A percentile compares a stretch with the other conserved stretches of the same genome.
Conservation (phyloP, 2,797 vertebrate genomes). For the Muscicapa comitata region DNA sequence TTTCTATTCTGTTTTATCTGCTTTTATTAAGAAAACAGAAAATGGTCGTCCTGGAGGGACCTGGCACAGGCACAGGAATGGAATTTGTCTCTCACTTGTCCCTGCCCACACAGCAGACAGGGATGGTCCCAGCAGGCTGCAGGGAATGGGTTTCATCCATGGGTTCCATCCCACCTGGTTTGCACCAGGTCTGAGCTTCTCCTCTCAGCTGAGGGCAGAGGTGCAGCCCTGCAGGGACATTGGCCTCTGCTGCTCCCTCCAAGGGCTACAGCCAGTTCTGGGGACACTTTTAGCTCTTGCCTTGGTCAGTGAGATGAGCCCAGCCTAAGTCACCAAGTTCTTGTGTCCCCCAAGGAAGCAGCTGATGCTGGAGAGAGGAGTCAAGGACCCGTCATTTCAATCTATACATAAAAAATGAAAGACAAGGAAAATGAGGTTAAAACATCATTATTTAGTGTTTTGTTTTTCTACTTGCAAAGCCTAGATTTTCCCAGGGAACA, state of each 20-base stretch:
- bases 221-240: not conserved
- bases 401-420: rapidly evolving
- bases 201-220: not conserved
- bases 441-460: not conserved
- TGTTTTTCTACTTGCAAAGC: not conserved
- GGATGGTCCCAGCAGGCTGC: not conserved
- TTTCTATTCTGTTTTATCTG: not conserved
- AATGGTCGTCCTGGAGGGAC: not conserved
- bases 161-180: not conserved
- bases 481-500: not conserved
- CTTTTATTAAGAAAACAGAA: not conserved
- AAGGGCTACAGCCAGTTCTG: rapidly evolving
- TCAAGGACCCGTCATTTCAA: not conserved
- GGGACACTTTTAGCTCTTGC: not conserved
- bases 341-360: not conserved
- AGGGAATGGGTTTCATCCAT: not conserved
- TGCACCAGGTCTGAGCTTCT: not conserved
- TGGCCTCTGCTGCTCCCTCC: not conserved
- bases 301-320: not conserved
- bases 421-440: not conserved
- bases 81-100: not conserved
- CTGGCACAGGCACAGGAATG: not conserved
- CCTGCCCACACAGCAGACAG: rapidly evolving
- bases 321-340: not conserved
- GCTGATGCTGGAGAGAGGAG: not conserved